phyloP scores from a whole-genome alignment of 2,797 vertebrate genomes.

The Euthynnus affinis region DNA sequence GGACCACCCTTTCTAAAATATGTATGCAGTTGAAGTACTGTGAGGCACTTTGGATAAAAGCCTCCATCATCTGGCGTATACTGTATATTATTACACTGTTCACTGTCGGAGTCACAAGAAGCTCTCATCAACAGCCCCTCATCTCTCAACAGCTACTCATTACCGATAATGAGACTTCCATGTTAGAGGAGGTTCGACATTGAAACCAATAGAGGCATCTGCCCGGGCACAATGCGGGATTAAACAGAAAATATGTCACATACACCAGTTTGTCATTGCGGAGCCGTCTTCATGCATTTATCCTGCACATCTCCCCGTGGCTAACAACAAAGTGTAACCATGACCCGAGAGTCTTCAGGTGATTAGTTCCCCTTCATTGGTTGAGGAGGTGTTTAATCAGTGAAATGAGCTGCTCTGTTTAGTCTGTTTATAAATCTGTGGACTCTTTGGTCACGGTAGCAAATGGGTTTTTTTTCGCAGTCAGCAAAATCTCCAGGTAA shows the following conservation, averaged over 20 bases:
- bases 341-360: conserved; percentile 39
- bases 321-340: conserved; percentile 25
- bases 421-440: conserved; percentile 4
- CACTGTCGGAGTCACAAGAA: conserved; percentile 55
- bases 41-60: conserved; percentile 64
- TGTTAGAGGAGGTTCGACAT: conserved; percentile 46
- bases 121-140: conserved; percentile 63
- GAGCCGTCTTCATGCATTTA: conserved; percentile 4
- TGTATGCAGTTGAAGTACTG: conserved; percentile 45
- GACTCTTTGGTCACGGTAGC: conserved; percentile 15
- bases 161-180: conserved; percentile 67
- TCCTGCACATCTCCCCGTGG: conserved; percentile 15
- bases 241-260: conserved; percentile 16
- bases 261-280: neutral
- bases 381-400: conserved; percentile 38
- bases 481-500: neutral
- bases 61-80: conserved; percentile 50
- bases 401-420: conserved; percentile 27
- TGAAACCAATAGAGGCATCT: conserved; percentile 42
- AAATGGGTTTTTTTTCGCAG: neutral
- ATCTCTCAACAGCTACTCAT: conserved; percentile 73
- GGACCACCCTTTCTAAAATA: conserved; percentile 53
- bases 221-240: conserved; percentile 8
- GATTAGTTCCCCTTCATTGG: conserved; percentile 43
- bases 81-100: conserved; percentile 61